Conservation (phyloP, 37 sponge, comb jelly and placozoan species). For the Axinella damicornis region DNA sequence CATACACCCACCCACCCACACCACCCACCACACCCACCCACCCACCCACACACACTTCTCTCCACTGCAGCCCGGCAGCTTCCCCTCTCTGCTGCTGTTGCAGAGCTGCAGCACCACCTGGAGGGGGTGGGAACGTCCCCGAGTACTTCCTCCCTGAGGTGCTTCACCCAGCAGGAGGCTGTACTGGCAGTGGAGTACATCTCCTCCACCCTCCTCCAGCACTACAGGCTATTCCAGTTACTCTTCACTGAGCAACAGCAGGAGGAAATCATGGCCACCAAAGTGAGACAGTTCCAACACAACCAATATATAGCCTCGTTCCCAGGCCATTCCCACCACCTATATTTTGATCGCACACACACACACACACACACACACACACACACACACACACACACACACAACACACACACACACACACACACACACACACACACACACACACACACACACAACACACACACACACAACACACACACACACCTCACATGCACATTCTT, state of each 20-base stretch:
- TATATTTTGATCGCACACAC: too few relatives aligned
- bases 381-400: too few relatives aligned
- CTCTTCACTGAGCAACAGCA: slow-evolving; percentile 59
- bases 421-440: not conserved
- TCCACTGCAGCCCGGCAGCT: not conserved
- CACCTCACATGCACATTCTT: not conserved
- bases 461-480: too few relatives aligned
- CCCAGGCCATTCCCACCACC: too few relatives aligned
- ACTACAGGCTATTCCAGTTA: slow-evolving; percentile 62
- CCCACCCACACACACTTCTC: too few relatives aligned
- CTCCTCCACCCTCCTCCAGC: slow-evolving; percentile 61
- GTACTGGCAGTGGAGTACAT: slow-evolving; percentile 23
- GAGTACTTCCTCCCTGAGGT: slow-evolving; percentile 6
- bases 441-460: too few relatives aligned
- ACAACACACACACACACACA: too few relatives aligned
- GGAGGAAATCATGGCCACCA: slow-evolving; percentile 19
- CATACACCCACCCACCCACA: too few relatives aligned
- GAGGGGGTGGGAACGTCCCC: slow-evolving; percentile 15
- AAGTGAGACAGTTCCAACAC: slow-evolving; percentile 1
- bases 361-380: not conserved
- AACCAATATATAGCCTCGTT: too few relatives aligned
- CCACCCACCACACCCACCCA: too few relatives aligned
- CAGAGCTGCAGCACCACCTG: slow-evolving; percentile 33
- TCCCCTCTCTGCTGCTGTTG: slow-evolving; percentile 41
- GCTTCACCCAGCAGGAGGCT: slow-evolving; percentile 40